Percentiles rank a stretch among this genome's conserved stretches.
Evolutionary conservation across 2,113 vertebrate species (phyloP).

Genomic region (Rhabdomys dilectus): DNA sequence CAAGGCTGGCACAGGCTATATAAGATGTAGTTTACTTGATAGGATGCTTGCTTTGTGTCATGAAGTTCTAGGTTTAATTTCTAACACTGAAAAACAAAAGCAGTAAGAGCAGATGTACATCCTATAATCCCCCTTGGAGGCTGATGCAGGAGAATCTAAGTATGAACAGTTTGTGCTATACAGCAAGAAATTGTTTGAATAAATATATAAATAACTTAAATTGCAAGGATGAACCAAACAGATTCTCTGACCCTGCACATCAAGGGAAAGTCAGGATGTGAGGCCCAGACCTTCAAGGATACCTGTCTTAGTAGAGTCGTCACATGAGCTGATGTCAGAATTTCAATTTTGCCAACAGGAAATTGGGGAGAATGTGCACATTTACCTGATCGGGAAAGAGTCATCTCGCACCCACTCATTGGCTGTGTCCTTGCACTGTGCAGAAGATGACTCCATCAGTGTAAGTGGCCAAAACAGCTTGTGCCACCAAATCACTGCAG

Average conservation of each 20-base stretch:
- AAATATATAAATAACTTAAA: not conserved
- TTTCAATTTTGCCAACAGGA: conserved; percentile 88
- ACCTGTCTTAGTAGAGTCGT: not conserved
- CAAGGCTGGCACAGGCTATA: not conserved
- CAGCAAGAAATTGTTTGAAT: not conserved
- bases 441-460: conserved; percentile 95
- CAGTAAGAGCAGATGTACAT: not conserved
- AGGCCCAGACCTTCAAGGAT: not conserved
- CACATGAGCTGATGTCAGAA: not conserved
- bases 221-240: not conserved
- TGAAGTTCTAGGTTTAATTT: not conserved
- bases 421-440: conserved; percentile 96
- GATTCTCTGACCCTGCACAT: not conserved
- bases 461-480: conserved; percentile 98
- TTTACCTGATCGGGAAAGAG: conserved; percentile 98
- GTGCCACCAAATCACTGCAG: conserved; percentile 98
- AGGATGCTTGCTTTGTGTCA: not conserved
- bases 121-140: not conserved
- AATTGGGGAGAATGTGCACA: conserved; percentile 98
- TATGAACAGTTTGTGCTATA: not conserved
- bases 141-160: not conserved
- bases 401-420: conserved; percentile 96
- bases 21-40: not conserved
- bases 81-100: not conserved
- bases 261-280: not conserved